These are phyloP conservation scores for Cyanoderma ruficeps DNA, from an alignment of 2,113 vertebrate species.

Conservation along the genomic window DNA sequence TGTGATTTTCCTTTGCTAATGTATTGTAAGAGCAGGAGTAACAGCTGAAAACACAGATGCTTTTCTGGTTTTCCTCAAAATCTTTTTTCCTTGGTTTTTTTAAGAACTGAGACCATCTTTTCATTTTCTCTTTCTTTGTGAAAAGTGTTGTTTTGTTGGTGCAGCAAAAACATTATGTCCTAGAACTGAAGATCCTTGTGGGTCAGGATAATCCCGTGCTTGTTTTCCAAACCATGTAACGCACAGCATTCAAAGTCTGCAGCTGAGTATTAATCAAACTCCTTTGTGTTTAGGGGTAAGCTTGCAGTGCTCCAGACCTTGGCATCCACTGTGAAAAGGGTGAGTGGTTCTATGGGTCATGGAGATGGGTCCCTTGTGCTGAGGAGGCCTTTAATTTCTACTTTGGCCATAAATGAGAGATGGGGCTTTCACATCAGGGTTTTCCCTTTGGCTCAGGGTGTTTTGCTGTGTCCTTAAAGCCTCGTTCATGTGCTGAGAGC, in stretches of 20 bases:
- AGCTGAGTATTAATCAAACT: neutral
- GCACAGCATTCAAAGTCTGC: neutral
- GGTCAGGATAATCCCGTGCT: neutral
- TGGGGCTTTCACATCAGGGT: rapidly evolving
- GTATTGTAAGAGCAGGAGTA: neutral
- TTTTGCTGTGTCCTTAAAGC: neutral
- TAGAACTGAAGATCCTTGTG: neutral
- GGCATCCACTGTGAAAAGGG: slow-evolving; percentile 84
- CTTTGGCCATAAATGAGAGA: neutral
- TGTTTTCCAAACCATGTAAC: neutral
- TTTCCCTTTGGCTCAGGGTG: neutral
- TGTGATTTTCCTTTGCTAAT: neutral
- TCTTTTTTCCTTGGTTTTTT: neutral
- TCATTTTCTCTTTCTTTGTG: neutral
- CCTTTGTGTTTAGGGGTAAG: slow-evolving; percentile 80
- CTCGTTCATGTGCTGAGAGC: neutral
- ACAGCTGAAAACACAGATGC: neutral
- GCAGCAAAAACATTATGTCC: neutral
- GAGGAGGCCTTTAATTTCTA: neutral
- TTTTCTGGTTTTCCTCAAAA: neutral
- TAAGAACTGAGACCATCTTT: neutral
- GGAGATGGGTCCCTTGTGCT: neutral
- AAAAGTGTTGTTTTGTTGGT: neutral
- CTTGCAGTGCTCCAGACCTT: slow-evolving; percentile 87
- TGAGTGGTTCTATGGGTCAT: slow-evolving; percentile 61